Evolutionary conservation across 2,113 vertebrate genomes (phyloP), one percentile per base, ranked within the genome.

Genomic region (Psammodynastes pulverulentus): DNA sequence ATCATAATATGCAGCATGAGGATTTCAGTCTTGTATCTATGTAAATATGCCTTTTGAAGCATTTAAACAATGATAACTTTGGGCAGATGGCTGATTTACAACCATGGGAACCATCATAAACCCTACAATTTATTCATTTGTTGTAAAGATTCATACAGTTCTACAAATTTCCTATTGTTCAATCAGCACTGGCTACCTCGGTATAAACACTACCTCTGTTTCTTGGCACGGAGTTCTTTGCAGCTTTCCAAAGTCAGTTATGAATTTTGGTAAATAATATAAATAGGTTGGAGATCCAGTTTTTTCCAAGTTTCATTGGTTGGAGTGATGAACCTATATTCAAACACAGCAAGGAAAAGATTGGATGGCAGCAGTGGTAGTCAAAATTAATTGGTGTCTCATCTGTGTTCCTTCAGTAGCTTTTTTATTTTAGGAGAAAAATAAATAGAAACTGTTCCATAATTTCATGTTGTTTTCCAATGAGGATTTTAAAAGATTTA

Each of bases 301-400:
- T 88, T 67, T 54, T 89, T 89, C 88, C 34, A 34, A 52, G 46
- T 86, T 86, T 86, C 43, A 67, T 86, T 92, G 89, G 54, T 93
- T 49, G 85, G 88, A 51, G 91, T 12, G 84, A 84, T 84, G 95
- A 96, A 91, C 89, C 92, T 87, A 12, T 87, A 34, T 54, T 94
- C 67, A 58, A 87, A 84, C 94, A 93, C 94, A 94, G 96, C 91
- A 48, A 89, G 95, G 67, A 90, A 88, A 92, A 92, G 56, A 95
- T 19, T 84, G 94, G 93, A 92, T 95, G 93, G 79, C 93, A 94
- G 94, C 90, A 94, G 94, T 91, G 91, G 53, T 84, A 87, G 87
- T 52, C 54, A 43, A 89, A 92, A 86, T 94, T 21, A 92, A 9
- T 1, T 43, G 91, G 94, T 90, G 89, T 90, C 62, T 92, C 92